Evolutionary conservation across 2,797 vertebrate genomes (phyloP), one percentile per base, ranked within the genome.

Genomic region (Carcharodon carcharias): DNA sequence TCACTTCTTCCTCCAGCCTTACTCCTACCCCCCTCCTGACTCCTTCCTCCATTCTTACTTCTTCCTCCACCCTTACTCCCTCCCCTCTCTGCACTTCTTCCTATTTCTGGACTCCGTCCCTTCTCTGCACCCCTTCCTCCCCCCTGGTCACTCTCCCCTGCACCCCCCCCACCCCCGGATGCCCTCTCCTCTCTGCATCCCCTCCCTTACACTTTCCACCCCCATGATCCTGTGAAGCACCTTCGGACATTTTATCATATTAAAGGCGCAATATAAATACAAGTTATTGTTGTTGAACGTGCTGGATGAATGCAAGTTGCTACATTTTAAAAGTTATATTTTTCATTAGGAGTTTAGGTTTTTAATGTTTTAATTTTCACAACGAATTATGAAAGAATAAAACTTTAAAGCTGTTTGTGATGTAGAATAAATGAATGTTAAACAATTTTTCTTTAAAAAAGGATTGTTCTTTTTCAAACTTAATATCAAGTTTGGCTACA

Each of bases 291-390:
- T 77, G 31, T n/a, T 50, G 80, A 85, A 50, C 40, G 18, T 85
- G 80, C 80, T 85, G 40, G 23, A 45, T 18, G 9, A 50, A 85
- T 85, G 18, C 7, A 50, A 96, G 96, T 56, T 21, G 35, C 80
- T 96, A 96, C 56, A 31, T n/a, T 35, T 45, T 96, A 95, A 96
- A 96, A 28, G 96, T 92, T 40, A 89, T 45, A 31, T 40, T 26
- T 88, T 91, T 40, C 54, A 21, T 89, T 85, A 21, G 18, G 5
- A n/a, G 16, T 21, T 85, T 85, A 23, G 21, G 4, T 63, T 89
- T 80, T 96, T n/a, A 71, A 63, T 95, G 35, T 40, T 58, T 0
- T 91, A 31, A 91, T 35, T 91, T 12, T 91, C 31, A 14, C 50
- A 91, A 58, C 18, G 3, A 91, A 18, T 35, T 58, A 61, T 56